A percentile compares a stretch with the other conserved stretches of the same genome.
phyloP scores from a whole-genome alignment of 2,113 vertebrate species.

The Apteryx mantelli region DNA sequence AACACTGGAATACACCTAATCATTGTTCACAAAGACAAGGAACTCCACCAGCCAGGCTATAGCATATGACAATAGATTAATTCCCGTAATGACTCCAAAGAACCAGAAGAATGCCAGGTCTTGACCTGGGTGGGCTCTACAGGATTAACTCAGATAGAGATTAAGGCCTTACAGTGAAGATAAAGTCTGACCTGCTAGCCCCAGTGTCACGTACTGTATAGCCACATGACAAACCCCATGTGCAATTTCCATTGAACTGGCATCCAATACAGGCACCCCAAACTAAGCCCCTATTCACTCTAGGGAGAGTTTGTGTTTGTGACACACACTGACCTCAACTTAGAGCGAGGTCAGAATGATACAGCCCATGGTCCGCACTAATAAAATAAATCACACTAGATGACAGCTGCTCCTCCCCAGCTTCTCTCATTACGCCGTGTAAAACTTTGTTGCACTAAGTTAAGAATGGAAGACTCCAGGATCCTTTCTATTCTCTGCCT shows the following conservation, averaged over 20 bases:
- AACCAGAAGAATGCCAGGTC: constrained; percentile 66
- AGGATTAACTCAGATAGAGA: constrained; percentile 51
- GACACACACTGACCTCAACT: constrained; percentile 76
- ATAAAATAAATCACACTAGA: constrained; percentile 67
- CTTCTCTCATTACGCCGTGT: constrained; percentile 15
- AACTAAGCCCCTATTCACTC: constrained; percentile 21
- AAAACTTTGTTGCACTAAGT: constrained; percentile 2
- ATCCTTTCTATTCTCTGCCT: neutral
- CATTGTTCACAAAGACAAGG: neutral
- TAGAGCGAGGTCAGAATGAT: constrained; percentile 72
- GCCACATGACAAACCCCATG: constrained; percentile 71
- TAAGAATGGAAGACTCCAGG: constrained; percentile 4
- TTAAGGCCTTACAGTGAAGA: constrained; percentile 41
- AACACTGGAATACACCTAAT: neutral
- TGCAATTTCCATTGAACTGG: constrained; percentile 73
- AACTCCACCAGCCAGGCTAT: neutral
- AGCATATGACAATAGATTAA: neutral
- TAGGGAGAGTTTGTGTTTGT: constrained; percentile 50
- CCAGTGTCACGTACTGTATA: constrained; percentile 53
- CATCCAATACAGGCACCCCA: constrained; percentile 30
- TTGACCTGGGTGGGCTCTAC: constrained; percentile 55
- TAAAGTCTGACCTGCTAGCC: constrained; percentile 56
- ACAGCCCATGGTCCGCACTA: neutral
- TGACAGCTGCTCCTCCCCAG: constrained; percentile 65
- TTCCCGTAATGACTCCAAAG: constrained; percentile 14